Evolutionary conservation across 2,797 vertebrate species (phyloP).

Genomic region (Limnodromus scolopaceus): DNA sequence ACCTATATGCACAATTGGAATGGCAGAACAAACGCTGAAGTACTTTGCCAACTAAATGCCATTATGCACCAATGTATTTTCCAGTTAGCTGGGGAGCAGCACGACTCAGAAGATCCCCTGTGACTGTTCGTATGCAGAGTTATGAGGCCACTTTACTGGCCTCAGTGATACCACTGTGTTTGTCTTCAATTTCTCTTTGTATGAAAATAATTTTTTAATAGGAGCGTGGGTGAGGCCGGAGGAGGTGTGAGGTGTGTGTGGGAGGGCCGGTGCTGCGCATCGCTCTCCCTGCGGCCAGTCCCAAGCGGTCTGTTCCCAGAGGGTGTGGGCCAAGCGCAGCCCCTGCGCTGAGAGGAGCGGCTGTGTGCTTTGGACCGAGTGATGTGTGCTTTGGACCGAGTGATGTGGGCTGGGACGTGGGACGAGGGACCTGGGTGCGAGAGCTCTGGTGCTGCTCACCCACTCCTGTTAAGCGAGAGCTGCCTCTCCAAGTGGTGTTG

Average conservation of each 20-base stretch:
- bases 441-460: neutral
- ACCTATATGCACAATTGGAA: neutral
- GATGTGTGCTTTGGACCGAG: no score
- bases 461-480: neutral
- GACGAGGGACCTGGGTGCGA: neutral
- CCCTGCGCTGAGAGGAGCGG: neutral
- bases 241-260: neutral
- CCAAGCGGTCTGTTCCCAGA: neutral
- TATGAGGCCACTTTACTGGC: neutral
- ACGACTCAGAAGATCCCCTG: neutral
- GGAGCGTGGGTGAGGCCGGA: neutral
- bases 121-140: neutral
- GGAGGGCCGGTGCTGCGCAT: rapidly evolving
- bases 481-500: neutral
- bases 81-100: neutral
- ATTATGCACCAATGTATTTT: neutral
- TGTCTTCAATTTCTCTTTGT: neutral
- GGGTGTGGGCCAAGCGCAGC: neutral
- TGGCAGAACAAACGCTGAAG: neutral
- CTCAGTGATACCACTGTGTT: rapidly evolving
- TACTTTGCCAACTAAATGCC: neutral
- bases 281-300: neutral
- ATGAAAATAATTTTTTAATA: neutral
- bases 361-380: neutral
- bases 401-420: neutral